A percentile compares a stretch with the other conserved stretches of the same genome.
Conservation (phyloP, 2,797 vertebrate species). For the Liasis olivaceus region DNA sequence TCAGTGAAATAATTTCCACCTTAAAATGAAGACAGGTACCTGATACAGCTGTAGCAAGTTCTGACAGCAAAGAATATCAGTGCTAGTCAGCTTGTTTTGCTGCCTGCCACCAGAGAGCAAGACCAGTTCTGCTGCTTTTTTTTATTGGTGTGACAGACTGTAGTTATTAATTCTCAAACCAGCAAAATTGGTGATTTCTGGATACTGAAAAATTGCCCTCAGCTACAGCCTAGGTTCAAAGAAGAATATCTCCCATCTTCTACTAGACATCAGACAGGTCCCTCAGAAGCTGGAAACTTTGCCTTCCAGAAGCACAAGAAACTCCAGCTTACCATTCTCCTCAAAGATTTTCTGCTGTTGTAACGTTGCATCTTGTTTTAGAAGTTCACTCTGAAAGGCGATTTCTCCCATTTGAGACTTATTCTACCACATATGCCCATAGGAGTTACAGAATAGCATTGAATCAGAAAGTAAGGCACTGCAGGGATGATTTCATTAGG, state of each 20-base stretch:
- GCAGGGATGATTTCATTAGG: no score
- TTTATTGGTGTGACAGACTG: background rate
- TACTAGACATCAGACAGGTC: background rate
- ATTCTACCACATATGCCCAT: no score
- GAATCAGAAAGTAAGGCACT: no score
- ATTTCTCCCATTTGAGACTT: no score
- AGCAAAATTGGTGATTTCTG: background rate
- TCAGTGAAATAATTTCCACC: background rate
- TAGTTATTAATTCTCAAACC: background rate
- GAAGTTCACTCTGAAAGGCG: background rate
- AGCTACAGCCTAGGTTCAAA: background rate
- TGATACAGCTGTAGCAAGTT: background rate
- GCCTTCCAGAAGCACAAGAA: background rate
- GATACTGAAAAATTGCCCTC: background rate
- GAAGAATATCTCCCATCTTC: background rate
- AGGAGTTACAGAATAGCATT: no score
- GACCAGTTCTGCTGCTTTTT: background rate
- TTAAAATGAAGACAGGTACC: background rate
- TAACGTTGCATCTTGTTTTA: background rate
- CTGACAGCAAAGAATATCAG: background rate
- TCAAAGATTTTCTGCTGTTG: background rate
- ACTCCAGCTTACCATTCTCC: background rate
- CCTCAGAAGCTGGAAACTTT: background rate
- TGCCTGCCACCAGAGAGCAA: background rate
- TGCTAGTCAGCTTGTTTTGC: background rate